Evolutionary conservation across 2,797 vertebrate genomes (phyloP).

Genomic region (Lerista edwardsae): DNA sequence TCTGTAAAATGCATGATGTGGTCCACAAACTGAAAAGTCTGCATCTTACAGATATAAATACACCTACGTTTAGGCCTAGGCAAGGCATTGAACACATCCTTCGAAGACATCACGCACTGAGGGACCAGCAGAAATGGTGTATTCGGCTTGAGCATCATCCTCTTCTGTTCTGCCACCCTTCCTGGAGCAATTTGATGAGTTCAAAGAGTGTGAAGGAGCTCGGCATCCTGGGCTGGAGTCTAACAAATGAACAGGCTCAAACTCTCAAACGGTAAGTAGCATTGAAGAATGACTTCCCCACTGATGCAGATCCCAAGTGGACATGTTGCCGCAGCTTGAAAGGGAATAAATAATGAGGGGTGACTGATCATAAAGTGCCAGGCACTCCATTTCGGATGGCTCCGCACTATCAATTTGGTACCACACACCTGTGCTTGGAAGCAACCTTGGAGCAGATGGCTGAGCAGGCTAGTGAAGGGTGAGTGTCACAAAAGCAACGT

Average conservation of each 20-base stretch:
- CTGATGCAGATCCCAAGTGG: slow-evolving; percentile 45
- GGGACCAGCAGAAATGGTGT: neutral
- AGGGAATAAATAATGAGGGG: slow-evolving; percentile 45
- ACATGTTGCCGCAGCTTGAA: slow-evolving; percentile 30
- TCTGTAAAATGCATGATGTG: too few relatives aligned
- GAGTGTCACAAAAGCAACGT: neutral
- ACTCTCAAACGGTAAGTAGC: slow-evolving; percentile 49
- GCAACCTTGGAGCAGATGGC: slow-evolving; percentile 16
- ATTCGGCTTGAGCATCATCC: neutral
- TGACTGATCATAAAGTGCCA: slow-evolving; percentile 31
- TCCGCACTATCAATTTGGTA: slow-evolving; percentile 41
- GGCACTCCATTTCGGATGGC: slow-evolving; percentile 15
- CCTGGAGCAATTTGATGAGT: slow-evolving; percentile 35
- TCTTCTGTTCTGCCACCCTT: slow-evolving; percentile 26
- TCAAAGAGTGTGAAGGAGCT: slow-evolving; percentile 38
- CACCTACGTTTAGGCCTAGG: neutral
- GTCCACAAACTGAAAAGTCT: too few relatives aligned
- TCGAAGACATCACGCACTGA: neutral
- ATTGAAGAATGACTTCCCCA: slow-evolving; percentile 54
- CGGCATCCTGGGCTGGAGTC: slow-evolving; percentile 13
- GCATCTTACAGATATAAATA: neutral
- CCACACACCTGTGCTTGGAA: slow-evolving; percentile 15
- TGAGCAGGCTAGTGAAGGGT: slow-evolving; percentile 18
- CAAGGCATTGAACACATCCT: neutral
- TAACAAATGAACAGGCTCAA: slow-evolving; percentile 49